Evolutionary conservation across 53 echinoderm and acorn worm genomes (phyloP).

Genomic region (Stichopus horrens): DNA sequence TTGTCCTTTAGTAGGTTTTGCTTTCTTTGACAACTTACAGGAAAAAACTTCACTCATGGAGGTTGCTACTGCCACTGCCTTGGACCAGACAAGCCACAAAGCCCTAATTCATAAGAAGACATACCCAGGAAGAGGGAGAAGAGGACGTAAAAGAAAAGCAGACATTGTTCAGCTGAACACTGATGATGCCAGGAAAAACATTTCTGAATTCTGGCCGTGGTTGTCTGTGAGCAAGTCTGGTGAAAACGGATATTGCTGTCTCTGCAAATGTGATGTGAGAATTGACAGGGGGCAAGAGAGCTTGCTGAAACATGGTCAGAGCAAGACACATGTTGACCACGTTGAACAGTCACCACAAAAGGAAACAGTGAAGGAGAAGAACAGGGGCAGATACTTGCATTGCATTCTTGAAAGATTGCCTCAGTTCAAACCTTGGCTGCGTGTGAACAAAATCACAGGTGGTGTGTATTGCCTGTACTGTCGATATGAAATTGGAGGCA

Average conservation of each 20-base stretch:
- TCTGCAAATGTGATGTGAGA: conserved; percentile 15
- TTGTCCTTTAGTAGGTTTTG: too few relatives aligned
- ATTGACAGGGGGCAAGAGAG: not conserved
- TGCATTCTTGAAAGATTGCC: not conserved
- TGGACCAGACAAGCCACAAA: not conserved
- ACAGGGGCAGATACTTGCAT: not conserved
- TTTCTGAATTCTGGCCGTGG: not conserved
- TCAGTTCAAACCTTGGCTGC: conserved; percentile 30
- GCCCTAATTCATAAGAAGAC: not conserved
- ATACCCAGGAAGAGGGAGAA: not conserved
- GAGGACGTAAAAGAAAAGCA: not conserved
- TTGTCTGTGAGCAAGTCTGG: not conserved
- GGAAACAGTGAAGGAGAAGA: not conserved
- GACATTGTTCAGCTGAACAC: too few relatives aligned
- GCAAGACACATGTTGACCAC: not conserved
- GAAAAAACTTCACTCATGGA: too few relatives aligned
- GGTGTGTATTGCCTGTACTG: conserved; percentile 8
- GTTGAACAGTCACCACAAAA: not conserved
- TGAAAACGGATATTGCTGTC: not conserved
- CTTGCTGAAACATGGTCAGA: conserved; percentile 7
- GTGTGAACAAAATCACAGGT: not conserved
- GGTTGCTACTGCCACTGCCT: too few relatives aligned
- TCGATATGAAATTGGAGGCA: not conserved
- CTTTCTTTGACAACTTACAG: too few relatives aligned
- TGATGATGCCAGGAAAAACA: not conserved